phyloP scores from a whole-genome alignment of 1,140 invertebrate genomes.

The Sminthurinus signatus region DNA sequence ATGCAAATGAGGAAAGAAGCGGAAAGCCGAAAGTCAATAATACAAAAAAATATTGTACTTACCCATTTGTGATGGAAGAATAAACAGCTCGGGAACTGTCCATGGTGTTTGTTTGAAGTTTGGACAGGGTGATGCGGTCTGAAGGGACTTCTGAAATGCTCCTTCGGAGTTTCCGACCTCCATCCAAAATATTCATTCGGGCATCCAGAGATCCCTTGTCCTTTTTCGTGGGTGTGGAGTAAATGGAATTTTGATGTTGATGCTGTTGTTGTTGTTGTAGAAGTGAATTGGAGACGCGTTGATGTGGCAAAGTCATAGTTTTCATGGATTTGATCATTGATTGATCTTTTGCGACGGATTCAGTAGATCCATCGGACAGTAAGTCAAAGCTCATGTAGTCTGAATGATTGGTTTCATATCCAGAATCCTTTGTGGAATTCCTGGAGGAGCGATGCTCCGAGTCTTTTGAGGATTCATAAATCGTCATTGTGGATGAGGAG shows the following conservation, averaged over 20 bases:
- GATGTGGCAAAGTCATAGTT: too few relatives aligned
- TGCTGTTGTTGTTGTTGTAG: too few relatives aligned
- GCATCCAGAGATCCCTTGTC: neutral
- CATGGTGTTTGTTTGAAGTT: constrained; percentile 25
- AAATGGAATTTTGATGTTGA: too few relatives aligned
- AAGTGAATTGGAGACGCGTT: too few relatives aligned
- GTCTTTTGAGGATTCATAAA: constrained; percentile 26
- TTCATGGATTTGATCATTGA: too few relatives aligned
- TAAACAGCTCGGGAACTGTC: constrained; percentile 31
- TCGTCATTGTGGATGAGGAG: neutral
- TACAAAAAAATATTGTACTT: constrained; percentile 9
- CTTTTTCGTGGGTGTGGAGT: neutral
- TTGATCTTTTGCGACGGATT: neutral
- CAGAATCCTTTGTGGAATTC: constrained; percentile 46
- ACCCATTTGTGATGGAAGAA: constrained; percentile 31
- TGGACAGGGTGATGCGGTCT: constrained; percentile 19
- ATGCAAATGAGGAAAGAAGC: too few relatives aligned
- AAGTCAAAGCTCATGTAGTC: constrained; percentile 31
- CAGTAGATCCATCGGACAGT: neutral
- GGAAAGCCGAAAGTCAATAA: neutral
- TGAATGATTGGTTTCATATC: constrained; percentile 43
- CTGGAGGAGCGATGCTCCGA: constrained; percentile 42
- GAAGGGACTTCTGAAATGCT: constrained; percentile 35
- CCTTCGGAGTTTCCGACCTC: constrained; percentile 20
- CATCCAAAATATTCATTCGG: neutral